Conservation (phyloP, 2,113 vertebrate species). For the Pholis gunnellus region DNA sequence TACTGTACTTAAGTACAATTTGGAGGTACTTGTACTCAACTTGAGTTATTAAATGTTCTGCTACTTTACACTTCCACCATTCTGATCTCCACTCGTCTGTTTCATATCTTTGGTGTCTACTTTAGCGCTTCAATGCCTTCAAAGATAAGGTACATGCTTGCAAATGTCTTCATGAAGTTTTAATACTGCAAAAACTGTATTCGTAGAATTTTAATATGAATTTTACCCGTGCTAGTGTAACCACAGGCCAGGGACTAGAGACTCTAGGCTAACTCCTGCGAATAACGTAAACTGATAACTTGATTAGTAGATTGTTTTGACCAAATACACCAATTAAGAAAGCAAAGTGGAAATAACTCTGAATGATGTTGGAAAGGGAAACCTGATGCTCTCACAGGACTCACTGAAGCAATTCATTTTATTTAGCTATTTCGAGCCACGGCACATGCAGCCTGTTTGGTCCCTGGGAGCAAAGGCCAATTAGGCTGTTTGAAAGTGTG, state of each 20-base stretch:
- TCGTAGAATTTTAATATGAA: neutral
- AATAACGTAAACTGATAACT: constrained; percentile 42
- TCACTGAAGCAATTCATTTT: constrained; percentile 41
- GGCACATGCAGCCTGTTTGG: neutral
- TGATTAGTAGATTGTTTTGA: constrained; percentile 12
- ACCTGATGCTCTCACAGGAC: neutral
- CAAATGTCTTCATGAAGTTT: constrained; percentile 5
- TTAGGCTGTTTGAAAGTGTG: constrained; percentile 36
- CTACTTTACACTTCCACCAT: neutral
- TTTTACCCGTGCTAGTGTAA: neutral
- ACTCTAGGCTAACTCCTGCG: neutral
- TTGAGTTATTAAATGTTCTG: neutral
- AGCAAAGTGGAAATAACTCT: constrained; percentile 33
- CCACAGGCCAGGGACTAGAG: neutral
- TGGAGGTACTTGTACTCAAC: neutral
- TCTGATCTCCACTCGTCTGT: neutral
- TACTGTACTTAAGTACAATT: neutral
- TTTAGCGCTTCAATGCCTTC: constrained; percentile 5
- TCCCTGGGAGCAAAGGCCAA: constrained; percentile 55
- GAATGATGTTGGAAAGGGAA: constrained; percentile 10
- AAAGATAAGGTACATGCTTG: neutral
- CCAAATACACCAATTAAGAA: constrained; percentile 38
- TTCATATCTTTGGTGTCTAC: neutral
- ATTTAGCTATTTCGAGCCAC: constrained; percentile 15
- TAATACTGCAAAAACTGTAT: neutral